These are phyloP conservation scores for Lamellibrachia satsuma DNA, from an alignment of 2,888 invertebrate genomes.

Conservation along the genomic window DNA sequence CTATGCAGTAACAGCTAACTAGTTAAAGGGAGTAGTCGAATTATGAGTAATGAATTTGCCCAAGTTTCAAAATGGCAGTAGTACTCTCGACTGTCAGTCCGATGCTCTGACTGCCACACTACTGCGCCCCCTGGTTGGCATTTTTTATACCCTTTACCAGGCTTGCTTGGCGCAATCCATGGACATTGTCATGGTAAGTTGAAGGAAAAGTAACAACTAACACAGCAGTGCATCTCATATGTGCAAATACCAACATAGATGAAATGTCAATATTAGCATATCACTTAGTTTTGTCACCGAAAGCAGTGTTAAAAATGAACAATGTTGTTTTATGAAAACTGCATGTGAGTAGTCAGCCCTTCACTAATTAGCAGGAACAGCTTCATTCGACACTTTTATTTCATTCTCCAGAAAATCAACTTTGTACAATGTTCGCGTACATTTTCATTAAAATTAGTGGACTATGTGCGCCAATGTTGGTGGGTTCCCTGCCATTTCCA, in stretches of 20 bases:
- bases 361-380: neutral
- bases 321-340: neutral
- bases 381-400: neutral
- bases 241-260: neutral
- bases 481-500: no score
- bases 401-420: neutral
- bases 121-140: no score
- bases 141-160: no score
- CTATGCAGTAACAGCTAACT: no score
- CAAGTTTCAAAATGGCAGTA: no score
- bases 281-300: neutral
- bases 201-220: neutral
- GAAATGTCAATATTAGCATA: neutral
- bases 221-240: neutral
- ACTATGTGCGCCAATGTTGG: no score
- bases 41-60: no score
- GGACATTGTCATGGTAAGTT: neutral
- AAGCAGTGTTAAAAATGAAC: neutral
- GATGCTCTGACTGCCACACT: no score
- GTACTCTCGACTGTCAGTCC: no score
- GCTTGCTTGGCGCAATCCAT: neutral
- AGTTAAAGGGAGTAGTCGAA: no score
- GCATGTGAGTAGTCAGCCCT: neutral
- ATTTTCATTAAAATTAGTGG: no score
- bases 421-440: no score